Base-by-base conservation (phyloP, 2,113 vertebrate genomes). In the Platichthys stellatus region DNA sequence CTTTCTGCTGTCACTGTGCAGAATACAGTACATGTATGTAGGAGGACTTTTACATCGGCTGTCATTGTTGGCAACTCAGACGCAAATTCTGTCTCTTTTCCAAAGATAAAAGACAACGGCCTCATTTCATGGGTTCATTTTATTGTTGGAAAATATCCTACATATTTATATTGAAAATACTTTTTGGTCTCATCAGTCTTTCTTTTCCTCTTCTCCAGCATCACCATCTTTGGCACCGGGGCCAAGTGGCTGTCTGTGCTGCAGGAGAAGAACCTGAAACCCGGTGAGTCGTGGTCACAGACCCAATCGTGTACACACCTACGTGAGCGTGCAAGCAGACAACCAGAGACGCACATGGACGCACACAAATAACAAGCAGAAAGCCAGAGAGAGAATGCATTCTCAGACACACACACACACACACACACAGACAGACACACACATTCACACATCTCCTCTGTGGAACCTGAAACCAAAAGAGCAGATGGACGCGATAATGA, bases 171-270 rank as follows among this genome's bases (percentile, higher is more conserved):
- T 60, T 21, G 3, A n/a, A 51, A 53, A 1, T 5, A 65, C 72
- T 73, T 20, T 45, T 60, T 2, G 3, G 35, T 17, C 54, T 43
- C 40, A 7, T 23, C 21, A 49, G 2, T 24, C 15, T 72, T n/a
- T 61, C 3, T 82, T 0, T 69, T 54, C 43, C 12, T 65, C 11
- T 76, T 69, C n/a, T 76, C 38, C 85, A 99, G 98, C 76, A 98
- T 99, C 92, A 99, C 97, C 38, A 94, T 99, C 83, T 96, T 99
- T 51, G 97, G 97, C 28, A 99, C 97, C 0, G 96, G 98, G 9
- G 97, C 98, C 18, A 99, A 99, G 91, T 99, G 97, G 97, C 90
- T 99, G 85, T 79, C 97, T 2, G 96, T 98, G 72, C 92, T 99
- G 17, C 96, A 99, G 84, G 96, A 98, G 93, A 96, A 92, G 65